Percentiles rank a stretch among this genome's conserved stretches.
phyloP scores from a whole-genome alignment of 2,113 vertebrate species.

The Morone saxatilis region DNA sequence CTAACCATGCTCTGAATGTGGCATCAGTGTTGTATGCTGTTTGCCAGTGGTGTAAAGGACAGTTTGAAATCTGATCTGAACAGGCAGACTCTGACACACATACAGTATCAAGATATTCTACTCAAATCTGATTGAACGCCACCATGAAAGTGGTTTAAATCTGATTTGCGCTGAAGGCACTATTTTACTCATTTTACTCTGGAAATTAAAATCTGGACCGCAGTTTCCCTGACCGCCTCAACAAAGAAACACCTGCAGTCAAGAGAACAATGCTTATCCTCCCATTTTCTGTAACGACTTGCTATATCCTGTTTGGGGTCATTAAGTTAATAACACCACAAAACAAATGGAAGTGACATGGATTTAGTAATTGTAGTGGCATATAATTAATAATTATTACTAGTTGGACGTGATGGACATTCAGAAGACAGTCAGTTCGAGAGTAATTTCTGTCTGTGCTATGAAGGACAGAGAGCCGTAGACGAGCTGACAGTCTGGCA shows the following conservation, averaged over 20 bases:
- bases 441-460: conserved; percentile 10
- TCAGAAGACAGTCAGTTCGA: neutral
- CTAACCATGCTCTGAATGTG: conserved; percentile 53
- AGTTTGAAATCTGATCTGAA: conserved; percentile 53
- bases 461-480: conserved; percentile 36
- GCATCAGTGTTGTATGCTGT: conserved; percentile 38
- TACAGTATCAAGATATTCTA: conserved; percentile 10
- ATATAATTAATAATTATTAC: conserved; percentile 4
- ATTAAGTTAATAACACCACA: neutral
- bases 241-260: conserved; percentile 31
- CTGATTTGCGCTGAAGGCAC: no score
- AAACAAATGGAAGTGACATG: neutral
- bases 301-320: neutral
- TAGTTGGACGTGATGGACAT: neutral
- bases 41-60: conserved; percentile 33
- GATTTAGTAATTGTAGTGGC: neutral
- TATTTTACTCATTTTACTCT: conserved; percentile 13
- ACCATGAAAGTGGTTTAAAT: no score
- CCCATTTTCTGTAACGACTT: neutral
- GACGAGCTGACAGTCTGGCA: conserved; percentile 51
- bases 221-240: conserved; percentile 1
- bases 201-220: conserved; percentile 10
- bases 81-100: conserved; percentile 26
- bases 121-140: conserved; percentile 34
- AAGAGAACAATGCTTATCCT: neutral